These are phyloP conservation scores for Tadarida brasiliensis DNA, from an alignment of 2,797 vertebrate species.

Conservation along the genomic window DNA sequence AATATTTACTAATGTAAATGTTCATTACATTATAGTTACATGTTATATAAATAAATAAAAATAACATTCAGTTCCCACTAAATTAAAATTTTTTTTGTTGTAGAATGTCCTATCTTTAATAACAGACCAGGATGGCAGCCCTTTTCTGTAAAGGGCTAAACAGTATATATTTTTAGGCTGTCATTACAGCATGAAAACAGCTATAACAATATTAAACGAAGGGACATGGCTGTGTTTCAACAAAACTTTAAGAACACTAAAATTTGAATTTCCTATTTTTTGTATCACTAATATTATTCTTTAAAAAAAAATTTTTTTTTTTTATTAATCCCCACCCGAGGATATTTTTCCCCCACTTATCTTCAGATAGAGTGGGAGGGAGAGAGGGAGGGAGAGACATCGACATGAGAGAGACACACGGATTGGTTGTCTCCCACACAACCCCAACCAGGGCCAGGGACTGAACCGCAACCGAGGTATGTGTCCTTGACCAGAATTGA, in stretches of 20 bases:
- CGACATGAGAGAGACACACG: too few species aligned
- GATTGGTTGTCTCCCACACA: too few species aligned
- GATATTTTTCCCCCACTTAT: too few species aligned
- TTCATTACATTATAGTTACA: conserved; percentile 5
- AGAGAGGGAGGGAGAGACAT: too few species aligned
- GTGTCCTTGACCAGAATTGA: too few species aligned
- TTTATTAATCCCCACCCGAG: too few species aligned
- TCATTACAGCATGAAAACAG: not conserved
- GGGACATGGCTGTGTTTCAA: not conserved
- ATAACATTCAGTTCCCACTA: conserved; percentile 14
- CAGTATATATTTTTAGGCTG: not conserved
- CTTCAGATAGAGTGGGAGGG: too few species aligned
- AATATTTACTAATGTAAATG: not conserved
- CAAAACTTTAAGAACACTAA: conserved; percentile 38
- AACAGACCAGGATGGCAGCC: not conserved
- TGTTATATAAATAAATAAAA: conserved; percentile 24
- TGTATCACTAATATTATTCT: not conserved
- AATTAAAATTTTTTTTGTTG: not conserved
- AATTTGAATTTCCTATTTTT: not conserved
- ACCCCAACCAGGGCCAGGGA: too few species aligned
- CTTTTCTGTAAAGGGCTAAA: not conserved
- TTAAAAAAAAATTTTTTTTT: not conserved
- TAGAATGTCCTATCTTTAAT: not conserved
- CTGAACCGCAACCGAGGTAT: too few species aligned
- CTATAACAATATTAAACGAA: not conserved